Evolutionary conservation across 2,888 invertebrate species (phyloP).

Genomic region (Iselma pallidipennis): DNA sequence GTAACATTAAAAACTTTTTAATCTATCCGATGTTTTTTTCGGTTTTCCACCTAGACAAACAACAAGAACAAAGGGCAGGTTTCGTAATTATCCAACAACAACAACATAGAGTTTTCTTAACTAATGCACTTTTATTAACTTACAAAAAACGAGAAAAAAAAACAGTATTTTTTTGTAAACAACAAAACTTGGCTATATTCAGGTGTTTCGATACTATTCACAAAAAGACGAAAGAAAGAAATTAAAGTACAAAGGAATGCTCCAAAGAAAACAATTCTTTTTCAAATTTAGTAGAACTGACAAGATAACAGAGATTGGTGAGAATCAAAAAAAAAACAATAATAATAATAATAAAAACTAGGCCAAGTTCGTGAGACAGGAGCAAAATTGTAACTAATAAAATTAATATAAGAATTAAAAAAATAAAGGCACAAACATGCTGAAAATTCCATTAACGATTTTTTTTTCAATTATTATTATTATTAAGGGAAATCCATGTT

Average conservation of each 20-base stretch:
- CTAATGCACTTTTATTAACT: slow-evolving; percentile 37
- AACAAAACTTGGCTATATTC: slow-evolving; percentile 37
- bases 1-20: slow-evolving; percentile 44
- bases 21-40: slow-evolving; percentile 26
- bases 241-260: not conserved
- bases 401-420: slow-evolving; percentile 36
- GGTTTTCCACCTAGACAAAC: slow-evolving; percentile 6
- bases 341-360: slow-evolving; percentile 26
- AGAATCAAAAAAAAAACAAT: slow-evolving; percentile 3
- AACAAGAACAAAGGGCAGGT: slow-evolving; percentile 3
- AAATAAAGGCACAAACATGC: slow-evolving; percentile 43
- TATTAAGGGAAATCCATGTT: too few relatives aligned
- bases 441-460: slow-evolving; percentile 39
- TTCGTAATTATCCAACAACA: slow-evolving; percentile 2
- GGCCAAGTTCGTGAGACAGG: slow-evolving; percentile 34
- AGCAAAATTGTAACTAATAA: slow-evolving; percentile 25
- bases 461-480: too few relatives aligned
- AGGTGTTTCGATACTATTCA: not conserved
- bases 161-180: slow-evolving; percentile 32
- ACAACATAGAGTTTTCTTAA: slow-evolving; percentile 21
- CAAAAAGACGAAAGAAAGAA: not conserved
- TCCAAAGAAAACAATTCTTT: not conserved
- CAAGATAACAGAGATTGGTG: too few relatives aligned
- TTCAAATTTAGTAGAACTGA: not conserved
- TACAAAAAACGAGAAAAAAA: slow-evolving; percentile 10